phyloP scores from a whole-genome alignment of 2,113 vertebrate species.

The Polyodon spathula region DNA sequence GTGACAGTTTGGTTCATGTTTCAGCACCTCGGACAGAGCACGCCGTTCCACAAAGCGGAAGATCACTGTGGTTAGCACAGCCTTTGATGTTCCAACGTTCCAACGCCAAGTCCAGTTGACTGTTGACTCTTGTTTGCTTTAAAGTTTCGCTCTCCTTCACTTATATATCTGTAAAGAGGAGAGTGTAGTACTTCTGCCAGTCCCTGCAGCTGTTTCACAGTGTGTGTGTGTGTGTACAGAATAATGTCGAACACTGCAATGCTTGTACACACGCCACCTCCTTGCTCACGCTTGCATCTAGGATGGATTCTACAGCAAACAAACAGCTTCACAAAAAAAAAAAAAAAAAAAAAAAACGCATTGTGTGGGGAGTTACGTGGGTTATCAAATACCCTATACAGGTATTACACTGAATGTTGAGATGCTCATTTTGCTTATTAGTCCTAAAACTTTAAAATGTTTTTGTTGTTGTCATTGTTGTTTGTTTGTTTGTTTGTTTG shows the following conservation, averaged over 20 bases:
- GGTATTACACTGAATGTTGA: neutral
- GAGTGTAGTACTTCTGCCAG: conserved; percentile 3
- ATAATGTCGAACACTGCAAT: neutral
- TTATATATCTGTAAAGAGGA: neutral
- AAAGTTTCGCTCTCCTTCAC: neutral
- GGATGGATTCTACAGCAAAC: neutral
- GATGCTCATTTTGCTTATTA: no score
- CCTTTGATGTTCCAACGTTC: neutral
- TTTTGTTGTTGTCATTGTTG: no score
- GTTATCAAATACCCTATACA: neutral
- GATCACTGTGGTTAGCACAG: neutral
- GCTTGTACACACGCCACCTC: neutral
- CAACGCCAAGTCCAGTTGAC: neutral
- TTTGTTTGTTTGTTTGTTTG: no score
- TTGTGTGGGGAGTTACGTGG: neutral
- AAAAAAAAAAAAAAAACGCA: neutral
- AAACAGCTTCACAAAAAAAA: no score
- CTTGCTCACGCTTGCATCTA: conserved; percentile 1
- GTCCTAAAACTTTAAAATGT: no score
- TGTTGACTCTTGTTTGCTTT: conserved; percentile 1
- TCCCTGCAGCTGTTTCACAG: conserved; percentile 7
- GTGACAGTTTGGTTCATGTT: conserved; percentile 82
- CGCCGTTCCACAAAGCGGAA: conserved; percentile 19
- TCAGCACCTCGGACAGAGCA: conserved; percentile 41
- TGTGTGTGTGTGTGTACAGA: neutral